Percentiles rank a stretch among this genome's conserved stretches.
These are phyloP conservation scores for Harpagifer antarcticus DNA, from an alignment of 2,797 vertebrate genomes.

Conservation along the genomic window DNA sequence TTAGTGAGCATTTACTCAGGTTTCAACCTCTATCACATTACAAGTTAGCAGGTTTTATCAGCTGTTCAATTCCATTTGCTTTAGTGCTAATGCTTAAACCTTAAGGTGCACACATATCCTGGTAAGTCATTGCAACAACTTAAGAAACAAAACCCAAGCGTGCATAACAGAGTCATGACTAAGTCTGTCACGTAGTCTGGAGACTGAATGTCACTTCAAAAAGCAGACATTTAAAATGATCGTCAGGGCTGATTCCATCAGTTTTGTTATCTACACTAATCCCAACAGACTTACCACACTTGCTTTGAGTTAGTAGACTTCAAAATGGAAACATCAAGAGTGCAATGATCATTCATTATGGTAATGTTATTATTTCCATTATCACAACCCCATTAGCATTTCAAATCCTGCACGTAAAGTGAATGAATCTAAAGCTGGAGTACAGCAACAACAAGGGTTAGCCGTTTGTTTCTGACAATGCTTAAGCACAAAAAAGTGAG, in stretches of 20 bases:
- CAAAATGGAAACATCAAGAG: constrained; percentile 38
- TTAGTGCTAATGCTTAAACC: constrained; percentile 25
- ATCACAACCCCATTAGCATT: constrained; percentile 9
- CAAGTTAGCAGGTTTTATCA: neutral
- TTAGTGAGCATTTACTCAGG: neutral
- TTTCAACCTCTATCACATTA: neutral
- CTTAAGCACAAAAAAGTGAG: constrained; percentile 49
- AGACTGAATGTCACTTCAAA: constrained; percentile 41
- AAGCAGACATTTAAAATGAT: constrained; percentile 45
- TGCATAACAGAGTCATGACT: constrained; percentile 23
- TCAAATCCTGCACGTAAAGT: constrained; percentile 21
- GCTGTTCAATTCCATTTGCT: constrained; percentile 21
- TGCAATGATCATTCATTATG: constrained; percentile 6
- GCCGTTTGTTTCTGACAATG: constrained; percentile 46
- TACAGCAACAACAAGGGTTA: constrained; percentile 35
- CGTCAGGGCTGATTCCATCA: constrained; percentile 41
- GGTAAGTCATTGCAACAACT: constrained; percentile 17
- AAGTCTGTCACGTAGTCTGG: constrained; percentile 25
- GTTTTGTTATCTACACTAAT: constrained; percentile 28
- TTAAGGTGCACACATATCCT: constrained; percentile 1
- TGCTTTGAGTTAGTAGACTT: constrained; percentile 35
- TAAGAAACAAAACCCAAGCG: constrained; percentile 30
- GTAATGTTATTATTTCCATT: constrained; percentile 35
- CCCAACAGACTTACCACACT: constrained; percentile 17
- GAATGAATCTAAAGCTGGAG: constrained; percentile 18